A percentile compares a stretch with the other conserved stretches of the same genome.
phyloP scores from a whole-genome alignment of 2,888 invertebrate genomes.

The Stenoptilia bipunctidactyla region DNA sequence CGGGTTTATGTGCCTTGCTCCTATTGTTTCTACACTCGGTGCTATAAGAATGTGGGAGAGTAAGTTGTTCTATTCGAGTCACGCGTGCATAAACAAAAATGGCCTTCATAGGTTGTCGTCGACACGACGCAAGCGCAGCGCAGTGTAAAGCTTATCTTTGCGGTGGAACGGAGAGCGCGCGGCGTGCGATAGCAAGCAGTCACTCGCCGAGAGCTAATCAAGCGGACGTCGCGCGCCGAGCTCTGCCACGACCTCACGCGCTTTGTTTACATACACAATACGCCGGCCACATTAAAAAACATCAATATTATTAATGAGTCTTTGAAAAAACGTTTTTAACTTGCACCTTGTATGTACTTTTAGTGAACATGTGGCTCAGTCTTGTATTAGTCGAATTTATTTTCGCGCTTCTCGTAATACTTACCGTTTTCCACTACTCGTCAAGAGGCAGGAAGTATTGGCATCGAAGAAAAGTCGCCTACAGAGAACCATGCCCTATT shows the following conservation, averaged over 20 bases:
- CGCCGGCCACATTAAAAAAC: constrained; percentile 23
- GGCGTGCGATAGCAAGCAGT: constrained; percentile 14
- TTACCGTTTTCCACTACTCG: constrained; percentile 41
- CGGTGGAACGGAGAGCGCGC: constrained; percentile 22
- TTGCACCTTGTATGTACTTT: constrained; percentile 1
- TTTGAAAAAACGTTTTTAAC: constrained; percentile 11
- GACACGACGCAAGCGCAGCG: constrained; percentile 16
- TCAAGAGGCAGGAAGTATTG: constrained; percentile 57
- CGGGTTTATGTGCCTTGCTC: background rate
- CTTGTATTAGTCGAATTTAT: constrained; percentile 15
- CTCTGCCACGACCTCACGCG: constrained; percentile 19
- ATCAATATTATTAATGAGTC: constrained; percentile 10
- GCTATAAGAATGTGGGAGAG: constrained; percentile 30
- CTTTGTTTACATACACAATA: constrained; percentile 43
- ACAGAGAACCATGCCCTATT: constrained; percentile 58
- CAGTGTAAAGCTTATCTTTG: constrained; percentile 45
- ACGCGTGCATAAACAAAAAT: constrained; percentile 43
- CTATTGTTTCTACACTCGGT: constrained; percentile 31
- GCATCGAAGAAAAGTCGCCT: constrained; percentile 46
- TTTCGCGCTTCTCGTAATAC: constrained; percentile 26
- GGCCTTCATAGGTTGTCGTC: constrained; percentile 41
- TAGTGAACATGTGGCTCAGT: constrained; percentile 34
- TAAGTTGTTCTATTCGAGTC: constrained; percentile 41
- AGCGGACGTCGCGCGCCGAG: constrained; percentile 15
- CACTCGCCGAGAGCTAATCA: constrained; percentile 23